Percentiles rank a stretch among this genome's conserved stretches.
Conservation (phyloP, 2,113 vertebrate species). For the Halcyon senegalensis region DNA sequence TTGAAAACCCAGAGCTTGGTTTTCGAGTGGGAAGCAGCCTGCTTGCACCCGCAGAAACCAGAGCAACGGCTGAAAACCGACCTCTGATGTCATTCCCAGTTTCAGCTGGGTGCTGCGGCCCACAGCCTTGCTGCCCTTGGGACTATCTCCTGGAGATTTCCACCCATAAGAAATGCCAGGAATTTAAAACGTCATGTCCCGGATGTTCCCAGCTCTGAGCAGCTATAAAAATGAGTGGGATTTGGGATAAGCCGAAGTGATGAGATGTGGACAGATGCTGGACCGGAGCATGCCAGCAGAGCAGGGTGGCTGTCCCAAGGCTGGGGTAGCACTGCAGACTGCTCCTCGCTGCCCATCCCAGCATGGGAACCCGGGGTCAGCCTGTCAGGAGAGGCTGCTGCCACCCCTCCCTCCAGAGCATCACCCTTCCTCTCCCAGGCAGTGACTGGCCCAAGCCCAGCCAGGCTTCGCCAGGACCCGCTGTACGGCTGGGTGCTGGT, state of each 20-base stretch:
- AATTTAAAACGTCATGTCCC: background rate
- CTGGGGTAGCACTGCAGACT: accelerated
- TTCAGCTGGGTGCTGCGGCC: background rate
- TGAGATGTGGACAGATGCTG: background rate
- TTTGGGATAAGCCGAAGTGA: background rate
- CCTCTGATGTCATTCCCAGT: background rate
- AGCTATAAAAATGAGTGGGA: background rate
- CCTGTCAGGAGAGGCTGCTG: background rate
- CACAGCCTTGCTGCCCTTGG: accelerated
- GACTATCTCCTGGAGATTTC: background rate
- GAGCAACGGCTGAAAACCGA: accelerated
- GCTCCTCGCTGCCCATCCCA: accelerated
- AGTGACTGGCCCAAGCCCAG: conserved; percentile 39
- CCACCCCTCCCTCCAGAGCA: background rate
- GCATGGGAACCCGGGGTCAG: accelerated
- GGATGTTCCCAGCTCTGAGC: background rate
- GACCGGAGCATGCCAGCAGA: background rate
- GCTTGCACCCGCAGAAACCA: background rate
- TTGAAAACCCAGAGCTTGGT: background rate
- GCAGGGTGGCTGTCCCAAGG: background rate
- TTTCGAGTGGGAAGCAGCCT: background rate
- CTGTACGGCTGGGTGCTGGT: conserved; percentile 61
- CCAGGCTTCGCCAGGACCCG: background rate
- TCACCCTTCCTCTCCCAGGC: conserved; percentile 48
- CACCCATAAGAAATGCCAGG: background rate